phyloP scores from a whole-genome alignment of 2,113 vertebrate genomes.

The Picathartes gymnocephalus region DNA sequence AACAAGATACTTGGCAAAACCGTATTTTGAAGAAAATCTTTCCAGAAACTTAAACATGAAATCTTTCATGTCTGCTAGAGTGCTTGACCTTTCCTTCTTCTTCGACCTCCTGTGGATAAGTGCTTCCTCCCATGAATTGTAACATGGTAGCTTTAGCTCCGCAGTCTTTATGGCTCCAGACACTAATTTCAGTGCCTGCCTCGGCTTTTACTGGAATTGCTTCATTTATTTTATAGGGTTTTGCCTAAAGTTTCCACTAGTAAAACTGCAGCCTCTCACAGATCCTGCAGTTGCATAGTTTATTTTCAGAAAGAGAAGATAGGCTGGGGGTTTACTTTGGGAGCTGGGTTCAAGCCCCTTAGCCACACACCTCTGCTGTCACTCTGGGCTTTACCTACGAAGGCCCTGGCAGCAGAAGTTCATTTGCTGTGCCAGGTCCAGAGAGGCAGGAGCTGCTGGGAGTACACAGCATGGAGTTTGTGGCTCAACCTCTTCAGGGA shows the following conservation, averaged over 20 bases:
- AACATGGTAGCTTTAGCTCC: neutral
- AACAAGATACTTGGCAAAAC: neutral
- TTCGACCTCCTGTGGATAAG: neutral
- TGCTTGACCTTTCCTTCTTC: neutral
- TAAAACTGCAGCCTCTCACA: neutral
- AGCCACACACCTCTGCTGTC: neutral
- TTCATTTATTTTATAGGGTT: neutral
- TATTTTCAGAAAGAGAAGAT: neutral
- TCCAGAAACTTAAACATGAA: neutral
- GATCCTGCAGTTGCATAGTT: neutral
- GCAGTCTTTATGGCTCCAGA: neutral
- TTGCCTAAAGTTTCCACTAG: neutral
- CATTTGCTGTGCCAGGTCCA: neutral
- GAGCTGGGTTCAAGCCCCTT: neutral
- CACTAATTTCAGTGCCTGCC: neutral
- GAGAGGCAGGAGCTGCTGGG: neutral
- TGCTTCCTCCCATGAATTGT: neutral
- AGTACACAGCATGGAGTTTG: neutral
- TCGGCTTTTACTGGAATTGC: neutral
- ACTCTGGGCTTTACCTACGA: neutral
- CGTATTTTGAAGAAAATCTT: neutral
- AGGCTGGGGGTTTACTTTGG: neutral
- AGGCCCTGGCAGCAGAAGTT: neutral
- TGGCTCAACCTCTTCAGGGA: neutral
- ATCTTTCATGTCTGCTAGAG: neutral